Evolutionary conservation across 92 coral and sea anemone species (phyloP), one percentile per base, ranked within the genome.

Genomic region (Scolanthus callimorphus): DNA sequence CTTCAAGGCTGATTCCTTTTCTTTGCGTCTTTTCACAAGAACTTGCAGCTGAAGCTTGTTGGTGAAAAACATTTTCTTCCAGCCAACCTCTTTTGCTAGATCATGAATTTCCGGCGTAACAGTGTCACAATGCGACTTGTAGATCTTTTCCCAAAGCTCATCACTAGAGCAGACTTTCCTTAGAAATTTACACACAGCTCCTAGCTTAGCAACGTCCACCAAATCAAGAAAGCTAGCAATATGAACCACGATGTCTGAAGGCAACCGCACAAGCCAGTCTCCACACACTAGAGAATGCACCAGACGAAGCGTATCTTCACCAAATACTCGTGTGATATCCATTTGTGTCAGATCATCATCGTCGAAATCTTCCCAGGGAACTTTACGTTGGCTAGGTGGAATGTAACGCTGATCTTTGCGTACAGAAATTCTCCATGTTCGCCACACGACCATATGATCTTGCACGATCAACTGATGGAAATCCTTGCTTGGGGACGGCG

Each of bases 401-500:
- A 92, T 92, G 57, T 85, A 79, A 10, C 96, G 79, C 46, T 89
- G 92, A 63, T 92, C 98, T 79, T 92, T 92, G 27, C 98, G 67
- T 29, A 88, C 46, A 6, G 98, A 84, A 49, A 92, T 74, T 60
- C 79, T 77, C 98, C 98, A 92, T 13, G 96, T 90, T 80, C 98
- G 60, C 85, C 89, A 74, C 29, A 80, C 77, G 43, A 92, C 98
- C 60, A 83, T 85, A n/a, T 65, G 83, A 37, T 81, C 95, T 28
- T 78, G 87, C 28, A 92, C 94, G 57, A 92, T 78, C 52, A 92
- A 73, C 52, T 92, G 98, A 48, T 92, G 94, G 47, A 92, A 92
- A 66, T 92, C 98, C 70, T 92, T 92, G 71, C 98, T 92, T 50
- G 98, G 98, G 31, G 98, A 72, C 27, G 98, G 98, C 39, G 98